A percentile compares a stretch with the other conserved stretches of the same genome.
These are phyloP conservation scores for Chionomys nivalis DNA, from an alignment of 2,113 vertebrate species.

Conservation along the genomic window DNA sequence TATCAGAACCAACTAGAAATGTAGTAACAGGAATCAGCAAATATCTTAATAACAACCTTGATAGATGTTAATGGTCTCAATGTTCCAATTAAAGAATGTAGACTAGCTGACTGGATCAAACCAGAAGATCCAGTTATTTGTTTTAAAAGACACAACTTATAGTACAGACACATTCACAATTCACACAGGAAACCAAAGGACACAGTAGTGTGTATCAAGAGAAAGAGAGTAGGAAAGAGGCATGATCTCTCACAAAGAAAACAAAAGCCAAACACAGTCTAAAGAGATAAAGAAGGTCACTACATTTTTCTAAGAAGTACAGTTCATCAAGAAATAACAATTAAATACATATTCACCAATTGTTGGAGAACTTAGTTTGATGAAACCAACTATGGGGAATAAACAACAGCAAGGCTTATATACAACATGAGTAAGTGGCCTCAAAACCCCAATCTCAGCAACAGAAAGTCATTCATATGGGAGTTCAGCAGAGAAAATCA, in stretches of 20 bases:
- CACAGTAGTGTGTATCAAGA: not conserved
- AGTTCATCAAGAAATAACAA: too few relatives aligned
- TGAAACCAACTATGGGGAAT: too few relatives aligned
- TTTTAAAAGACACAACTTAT: not conserved
- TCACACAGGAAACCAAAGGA: not conserved
- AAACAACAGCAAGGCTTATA: too few relatives aligned
- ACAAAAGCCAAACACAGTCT: not conserved
- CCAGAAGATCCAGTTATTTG: not conserved
- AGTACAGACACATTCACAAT: too few relatives aligned
- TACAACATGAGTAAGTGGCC: too few relatives aligned
- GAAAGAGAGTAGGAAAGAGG: not conserved
- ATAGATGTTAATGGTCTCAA: not conserved
- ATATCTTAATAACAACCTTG: too few relatives aligned
- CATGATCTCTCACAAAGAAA: not conserved
- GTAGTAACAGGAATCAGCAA: not conserved
- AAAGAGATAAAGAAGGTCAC: not conserved
- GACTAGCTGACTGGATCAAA: not conserved
- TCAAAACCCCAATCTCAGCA: too few relatives aligned
- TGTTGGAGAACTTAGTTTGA: too few relatives aligned
- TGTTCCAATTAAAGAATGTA: not conserved
- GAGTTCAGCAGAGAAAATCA: too few relatives aligned
- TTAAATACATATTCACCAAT: too few relatives aligned
- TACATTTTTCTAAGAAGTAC: too few relatives aligned
- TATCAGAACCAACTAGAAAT: not conserved
- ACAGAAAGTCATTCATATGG: too few relatives aligned